These are phyloP conservation scores for Thamnaconus septentrionalis DNA, from an alignment of 2,113 vertebrate species.

Conservation along the genomic window DNA sequence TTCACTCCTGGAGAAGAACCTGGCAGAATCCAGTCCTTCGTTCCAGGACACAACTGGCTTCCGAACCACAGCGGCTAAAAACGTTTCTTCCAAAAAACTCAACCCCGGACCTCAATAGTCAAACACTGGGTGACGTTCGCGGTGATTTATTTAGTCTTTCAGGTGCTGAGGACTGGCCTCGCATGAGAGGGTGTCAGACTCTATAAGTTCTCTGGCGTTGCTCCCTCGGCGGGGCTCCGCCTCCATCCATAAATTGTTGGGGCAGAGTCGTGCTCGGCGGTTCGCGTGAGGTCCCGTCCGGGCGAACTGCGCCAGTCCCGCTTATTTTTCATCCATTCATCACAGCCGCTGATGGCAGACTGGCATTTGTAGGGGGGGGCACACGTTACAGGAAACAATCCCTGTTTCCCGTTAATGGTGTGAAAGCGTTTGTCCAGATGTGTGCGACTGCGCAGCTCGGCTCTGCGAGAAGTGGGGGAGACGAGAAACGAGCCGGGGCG, in stretches of 20 bases:
- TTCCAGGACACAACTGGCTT: no score
- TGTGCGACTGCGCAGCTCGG: slow-evolving; percentile 27
- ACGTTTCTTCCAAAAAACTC: no score
- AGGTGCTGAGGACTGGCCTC: neutral
- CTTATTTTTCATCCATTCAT: slow-evolving; percentile 37
- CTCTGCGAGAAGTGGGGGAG: slow-evolving; percentile 17
- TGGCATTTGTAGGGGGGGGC: slow-evolving; percentile 13
- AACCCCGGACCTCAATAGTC: no score
- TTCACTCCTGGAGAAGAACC: no score
- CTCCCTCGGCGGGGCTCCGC: slow-evolving; percentile 8
- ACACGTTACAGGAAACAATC: slow-evolving; percentile 51
- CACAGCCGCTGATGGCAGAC: slow-evolving; percentile 9
- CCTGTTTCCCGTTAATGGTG: slow-evolving; percentile 52
- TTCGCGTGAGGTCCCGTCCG: slow-evolving; percentile 8
- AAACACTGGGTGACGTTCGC: no score
- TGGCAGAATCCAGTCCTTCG: no score
- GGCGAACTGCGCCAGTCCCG: slow-evolving; percentile 11
- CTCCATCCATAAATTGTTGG: slow-evolving; percentile 14
- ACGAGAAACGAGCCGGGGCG: slow-evolving; percentile 45
- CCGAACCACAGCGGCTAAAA: no score
- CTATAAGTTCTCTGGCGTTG: slow-evolving; percentile 4
- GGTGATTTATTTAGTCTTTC: no score
- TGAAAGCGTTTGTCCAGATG: slow-evolving; percentile 61
- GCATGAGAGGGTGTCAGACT: neutral
- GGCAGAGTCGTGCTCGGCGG: slow-evolving; percentile 10